These are phyloP conservation scores for Peromyscus aztecus DNA, from an alignment of 2,797 vertebrate species.

Conservation along the genomic window DNA sequence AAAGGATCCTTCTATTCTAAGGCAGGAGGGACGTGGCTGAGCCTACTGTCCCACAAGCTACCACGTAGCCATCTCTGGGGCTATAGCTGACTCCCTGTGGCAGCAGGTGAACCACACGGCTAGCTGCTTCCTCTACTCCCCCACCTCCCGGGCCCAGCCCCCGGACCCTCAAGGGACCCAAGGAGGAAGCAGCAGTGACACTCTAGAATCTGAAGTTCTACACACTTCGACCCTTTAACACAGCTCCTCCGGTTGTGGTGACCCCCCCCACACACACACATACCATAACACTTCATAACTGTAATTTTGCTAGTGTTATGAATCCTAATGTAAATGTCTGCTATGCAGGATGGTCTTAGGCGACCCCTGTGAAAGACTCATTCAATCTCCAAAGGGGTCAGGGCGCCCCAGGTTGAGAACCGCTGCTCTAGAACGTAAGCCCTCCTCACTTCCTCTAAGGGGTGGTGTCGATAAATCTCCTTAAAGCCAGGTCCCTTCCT, in stretches of 20 bases:
- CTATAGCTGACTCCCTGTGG: background rate
- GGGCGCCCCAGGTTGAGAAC: background rate
- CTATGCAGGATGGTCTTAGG: background rate
- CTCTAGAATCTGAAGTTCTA: background rate
- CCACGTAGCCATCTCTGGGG: background rate
- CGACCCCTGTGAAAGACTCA: background rate
- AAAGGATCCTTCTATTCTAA: background rate
- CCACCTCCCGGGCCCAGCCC: no score
- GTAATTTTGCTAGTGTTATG: background rate
- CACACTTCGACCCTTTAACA: background rate
- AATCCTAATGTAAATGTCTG: background rate
- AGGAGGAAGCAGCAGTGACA: background rate
- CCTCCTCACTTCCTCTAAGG: background rate
- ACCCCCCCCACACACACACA: no score
- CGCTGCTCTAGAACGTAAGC: background rate
- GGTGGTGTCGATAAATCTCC: constrained; percentile 36
- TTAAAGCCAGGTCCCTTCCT: background rate
- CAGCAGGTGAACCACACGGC: background rate
- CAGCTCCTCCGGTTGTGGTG: background rate
- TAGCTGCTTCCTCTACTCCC: background rate
- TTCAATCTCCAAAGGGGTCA: background rate
- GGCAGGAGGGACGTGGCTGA: no score
- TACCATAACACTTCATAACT: background rate
- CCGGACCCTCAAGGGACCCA: background rate
- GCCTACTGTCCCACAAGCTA: background rate